Conservation (phyloP, 2,888 invertebrate species). For the Cephus spinipes region DNA sequence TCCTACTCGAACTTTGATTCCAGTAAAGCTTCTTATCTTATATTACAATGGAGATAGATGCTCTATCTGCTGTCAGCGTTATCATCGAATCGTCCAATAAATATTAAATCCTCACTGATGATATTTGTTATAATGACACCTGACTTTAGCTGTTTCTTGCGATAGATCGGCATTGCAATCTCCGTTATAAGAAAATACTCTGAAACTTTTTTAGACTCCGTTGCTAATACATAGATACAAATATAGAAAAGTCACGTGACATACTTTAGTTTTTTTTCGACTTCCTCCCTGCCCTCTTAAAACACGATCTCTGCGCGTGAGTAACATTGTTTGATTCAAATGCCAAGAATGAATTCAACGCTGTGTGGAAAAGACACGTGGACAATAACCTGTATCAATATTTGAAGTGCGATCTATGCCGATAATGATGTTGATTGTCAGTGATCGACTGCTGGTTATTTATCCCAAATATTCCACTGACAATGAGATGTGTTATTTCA, state of each 20-base stretch:
- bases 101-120: neutral
- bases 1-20: neutral
- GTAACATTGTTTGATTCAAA: neutral
- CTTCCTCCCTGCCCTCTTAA: neutral
- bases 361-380: neutral
- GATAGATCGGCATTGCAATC: neutral
- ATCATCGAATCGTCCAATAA: neutral
- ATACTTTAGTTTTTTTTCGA: neutral
- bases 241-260: neutral
- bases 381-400: neutral
- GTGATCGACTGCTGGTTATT: neutral
- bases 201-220: neutral
- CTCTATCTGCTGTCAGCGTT: conserved; percentile 8
- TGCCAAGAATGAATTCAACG: neutral
- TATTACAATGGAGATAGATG: conserved; percentile 15
- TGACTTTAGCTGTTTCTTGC: neutral
- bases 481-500: neutral
- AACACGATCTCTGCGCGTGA: neutral
- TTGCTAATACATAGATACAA: neutral
- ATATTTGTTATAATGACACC: neutral
- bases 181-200: neutral
- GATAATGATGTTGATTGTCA: neutral
- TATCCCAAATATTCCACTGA: neutral
- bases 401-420: neutral
- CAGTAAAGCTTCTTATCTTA: neutral